Base-by-base conservation (phyloP, 2,797 vertebrate species). In the Pristis pectinata region DNA sequence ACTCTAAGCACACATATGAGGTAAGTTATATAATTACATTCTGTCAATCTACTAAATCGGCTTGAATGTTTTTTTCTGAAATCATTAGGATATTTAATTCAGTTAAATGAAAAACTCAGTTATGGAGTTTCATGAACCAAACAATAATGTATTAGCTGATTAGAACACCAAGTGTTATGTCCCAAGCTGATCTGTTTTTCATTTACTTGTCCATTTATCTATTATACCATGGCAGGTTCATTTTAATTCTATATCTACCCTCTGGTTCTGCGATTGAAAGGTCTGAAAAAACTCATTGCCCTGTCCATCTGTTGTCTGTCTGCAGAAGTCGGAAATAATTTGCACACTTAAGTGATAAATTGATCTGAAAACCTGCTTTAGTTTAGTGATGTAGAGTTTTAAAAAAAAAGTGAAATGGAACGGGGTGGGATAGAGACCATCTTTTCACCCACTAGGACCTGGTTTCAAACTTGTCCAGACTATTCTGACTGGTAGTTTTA, bases 1-100 rank as follows among this genome's bases (percentile, higher is more conserved):
- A 97, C 44, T 97, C 97, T 59, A 94, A 77, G 82, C 96, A 98
- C 77, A 96, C n/a, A 94, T 98, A 97, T 37, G 97, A 99, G 98
- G 98, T 99, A 96, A 97, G 96, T 80, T 30, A 24, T 67, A 67
- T 10, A 41, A 59, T 10, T 64, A 37, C 19, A 67, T 67, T 91
- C n/a, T 67, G 37, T 91, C 37, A 41, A 91, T 37, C n/a, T 24
- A 41, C 8, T 91, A 91, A 91, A 91, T 91, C 17, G 2, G 17
- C 17, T 41, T 7, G 61, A 91, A 67, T 37, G 61, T 1, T 91
- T 91, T 91, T 53, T 77, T 74, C 72, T 77, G 72, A 74, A 77
- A 34, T 70, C 8, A 76, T 76, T 61, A 64, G 56, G 17, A 64
- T 85, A 85, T 24, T 56, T 13, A 13, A 59, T 85, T 77, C 5